Evolutionary conservation across 2,888 invertebrate genomes (phyloP).

Genomic region (Sturmia bella): DNA sequence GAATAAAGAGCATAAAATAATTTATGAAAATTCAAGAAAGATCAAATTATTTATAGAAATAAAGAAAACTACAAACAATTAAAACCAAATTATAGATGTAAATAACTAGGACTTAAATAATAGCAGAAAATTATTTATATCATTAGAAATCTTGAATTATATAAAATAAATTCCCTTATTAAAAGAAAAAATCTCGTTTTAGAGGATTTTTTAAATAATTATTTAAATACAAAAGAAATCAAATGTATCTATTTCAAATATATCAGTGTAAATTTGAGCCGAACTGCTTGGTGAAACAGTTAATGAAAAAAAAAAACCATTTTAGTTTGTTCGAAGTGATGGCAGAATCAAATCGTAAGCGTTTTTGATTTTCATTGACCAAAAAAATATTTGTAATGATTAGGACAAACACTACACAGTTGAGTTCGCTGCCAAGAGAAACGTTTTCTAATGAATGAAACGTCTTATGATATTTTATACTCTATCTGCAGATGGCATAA

Average conservation of each 20-base stretch:
- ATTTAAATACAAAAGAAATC: neutral
- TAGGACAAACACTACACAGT: no score
- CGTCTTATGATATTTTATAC: no score
- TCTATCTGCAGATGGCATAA: no score
- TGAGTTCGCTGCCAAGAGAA: no score
- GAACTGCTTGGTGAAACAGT: neutral
- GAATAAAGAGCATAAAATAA: slow-evolving; percentile 36
- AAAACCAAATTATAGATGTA: slow-evolving; percentile 46
- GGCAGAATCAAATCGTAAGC: neutral
- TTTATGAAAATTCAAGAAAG: slow-evolving; percentile 70
- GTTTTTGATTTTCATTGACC: no score
- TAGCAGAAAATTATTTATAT: slow-evolving; percentile 53
- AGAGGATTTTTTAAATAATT: slow-evolving; percentile 58
- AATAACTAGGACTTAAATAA: slow-evolving; percentile 44
- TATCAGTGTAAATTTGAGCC: slow-evolving; percentile 62
- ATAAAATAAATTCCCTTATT: slow-evolving; percentile 44
- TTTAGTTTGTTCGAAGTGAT: neutral
- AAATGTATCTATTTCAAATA: slow-evolving; percentile 45
- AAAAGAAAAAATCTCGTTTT: slow-evolving; percentile 65
- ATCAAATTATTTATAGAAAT: slow-evolving; percentile 69
- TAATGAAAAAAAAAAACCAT: neutral
- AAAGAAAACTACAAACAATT: slow-evolving; percentile 13
- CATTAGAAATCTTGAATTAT: slow-evolving; percentile 55
- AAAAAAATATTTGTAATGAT: no score
- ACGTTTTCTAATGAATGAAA: no score